A percentile compares a stretch with the other conserved stretches of the same genome.
phyloP scores from a whole-genome alignment of 2,888 invertebrate species.

The Lepidocyrtinus sp. region DNA sequence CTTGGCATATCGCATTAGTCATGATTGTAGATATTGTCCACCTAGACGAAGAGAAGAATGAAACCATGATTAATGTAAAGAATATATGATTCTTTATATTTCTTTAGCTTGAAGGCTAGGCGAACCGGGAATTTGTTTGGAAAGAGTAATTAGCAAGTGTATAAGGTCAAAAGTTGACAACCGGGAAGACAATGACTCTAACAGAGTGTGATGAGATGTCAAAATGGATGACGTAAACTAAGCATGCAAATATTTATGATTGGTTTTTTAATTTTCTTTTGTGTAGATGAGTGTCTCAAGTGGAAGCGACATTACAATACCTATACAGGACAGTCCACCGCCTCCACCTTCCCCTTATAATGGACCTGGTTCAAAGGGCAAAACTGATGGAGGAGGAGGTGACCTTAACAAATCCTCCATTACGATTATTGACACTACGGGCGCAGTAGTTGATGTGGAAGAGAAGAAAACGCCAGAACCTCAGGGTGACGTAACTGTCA shows the following conservation, averaged over 20 bases:
- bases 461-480: conserved; percentile 51
- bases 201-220: not conserved
- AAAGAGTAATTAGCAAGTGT: not conserved
- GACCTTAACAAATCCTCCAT: conserved; percentile 17
- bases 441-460: conserved; percentile 5
- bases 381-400: conserved; percentile 3
- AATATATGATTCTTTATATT: not conserved
- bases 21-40: not conserved
- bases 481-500: conserved; percentile 57
- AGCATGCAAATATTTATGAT: no score
- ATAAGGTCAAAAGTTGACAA: not conserved
- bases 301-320: conserved; percentile 69
- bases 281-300: conserved; percentile 68
- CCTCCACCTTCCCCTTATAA: conserved; percentile 66
- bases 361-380: conserved; percentile 37
- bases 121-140: conserved; percentile 19
- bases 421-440: conserved; percentile 40
- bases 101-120: conserved; percentile 16
- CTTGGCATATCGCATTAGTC: not conserved
- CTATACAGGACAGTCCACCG: conserved; percentile 68
- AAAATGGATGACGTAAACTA: no score
- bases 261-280: conserved; percentile 41
- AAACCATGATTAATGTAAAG: conserved; percentile 10
- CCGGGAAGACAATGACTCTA: not conserved
- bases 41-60: not conserved